These are phyloP conservation scores for Asarcornis scutulata DNA, from an alignment of 2,113 vertebrate species.

Conservation along the genomic window DNA sequence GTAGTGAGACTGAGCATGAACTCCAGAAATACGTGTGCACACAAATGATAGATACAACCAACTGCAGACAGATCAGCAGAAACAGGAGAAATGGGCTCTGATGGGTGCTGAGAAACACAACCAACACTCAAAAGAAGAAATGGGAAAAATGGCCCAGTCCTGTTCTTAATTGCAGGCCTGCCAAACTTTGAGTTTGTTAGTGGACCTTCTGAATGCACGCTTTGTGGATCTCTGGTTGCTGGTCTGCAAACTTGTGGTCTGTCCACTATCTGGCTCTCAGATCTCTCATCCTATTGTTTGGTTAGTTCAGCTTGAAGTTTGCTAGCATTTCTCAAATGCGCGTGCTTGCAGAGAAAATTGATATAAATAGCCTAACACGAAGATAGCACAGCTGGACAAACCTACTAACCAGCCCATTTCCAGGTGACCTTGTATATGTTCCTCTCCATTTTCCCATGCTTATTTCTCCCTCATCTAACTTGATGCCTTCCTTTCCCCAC, in stretches of 20 bases:
- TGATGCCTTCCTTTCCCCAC: neutral
- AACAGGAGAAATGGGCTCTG: neutral
- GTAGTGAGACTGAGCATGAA: fast-evolving
- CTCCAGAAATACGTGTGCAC: fast-evolving
- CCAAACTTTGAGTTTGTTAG: fast-evolving
- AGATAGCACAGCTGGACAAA: neutral
- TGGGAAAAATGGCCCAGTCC: neutral
- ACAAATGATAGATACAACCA: fast-evolving
- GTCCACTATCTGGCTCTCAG: neutral
- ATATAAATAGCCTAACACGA: neutral
- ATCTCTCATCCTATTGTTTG: neutral
- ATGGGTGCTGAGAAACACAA: neutral
- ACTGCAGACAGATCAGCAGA: fast-evolving
- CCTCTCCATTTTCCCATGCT: neutral
- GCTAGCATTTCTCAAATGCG: fast-evolving
- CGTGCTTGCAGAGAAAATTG: fast-evolving
- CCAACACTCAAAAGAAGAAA: fast-evolving
- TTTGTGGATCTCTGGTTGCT: neutral
- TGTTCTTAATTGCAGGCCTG: neutral
- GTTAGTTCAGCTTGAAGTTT: neutral
- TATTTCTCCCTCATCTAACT: neutral
- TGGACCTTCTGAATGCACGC: fast-evolving
- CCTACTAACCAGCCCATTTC: neutral
- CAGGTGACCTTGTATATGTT: neutral
- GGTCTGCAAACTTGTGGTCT: neutral